Evolutionary conservation across 2,113 vertebrate genomes (phyloP), one percentile per base, ranked within the genome.

Genomic region (Triplophysa tibetana): DNA sequence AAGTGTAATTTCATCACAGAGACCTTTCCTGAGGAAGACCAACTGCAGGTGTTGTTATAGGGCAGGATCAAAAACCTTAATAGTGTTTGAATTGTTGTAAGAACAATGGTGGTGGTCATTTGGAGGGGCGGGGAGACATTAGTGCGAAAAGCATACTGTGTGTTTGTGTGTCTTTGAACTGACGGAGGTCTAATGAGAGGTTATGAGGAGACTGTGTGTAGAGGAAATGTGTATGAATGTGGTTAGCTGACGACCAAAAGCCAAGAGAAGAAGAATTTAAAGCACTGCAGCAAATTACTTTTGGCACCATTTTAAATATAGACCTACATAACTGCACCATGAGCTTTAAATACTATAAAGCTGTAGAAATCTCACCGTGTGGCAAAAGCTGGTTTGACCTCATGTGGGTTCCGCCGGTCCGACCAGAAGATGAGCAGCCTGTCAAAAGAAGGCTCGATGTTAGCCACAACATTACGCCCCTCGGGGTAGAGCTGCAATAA

Each of bases 361-460:
- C 4, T 33, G 29, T 33, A 38, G 33, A 29, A 26, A 52, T 24
- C 89, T 89, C 80, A 97, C 96, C 96, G 94, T 73, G 92, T 96
- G 80, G 94, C 89, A 48, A 90, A 96, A 77, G 96, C 93, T 11
- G 96, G 96, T 78, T 95, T 96, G 83, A 97, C 96, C 89, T 96
- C 95, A 5, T 97, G 96, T 6, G 96, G 96, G 85, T 97, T 97
- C 79, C 95, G 92, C 74, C 96, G 93, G 84, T 97, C 96, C 0
- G 95, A 97, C 95, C 96, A 97, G 93, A 97, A 97, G 87, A 97
- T 92, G 23, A 97, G 93, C 90, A 97, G 89, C 17, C 96, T 91
- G 85, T 97, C 95, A 83, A 97, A 97, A 61, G 93, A 73, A 7
- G 96, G 96, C 81, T 97, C 95, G 0, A 97, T 96, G 88, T 93